Evolutionary conservation across 2,888 invertebrate species (phyloP).

Genomic region (Bellardia pandia): DNA sequence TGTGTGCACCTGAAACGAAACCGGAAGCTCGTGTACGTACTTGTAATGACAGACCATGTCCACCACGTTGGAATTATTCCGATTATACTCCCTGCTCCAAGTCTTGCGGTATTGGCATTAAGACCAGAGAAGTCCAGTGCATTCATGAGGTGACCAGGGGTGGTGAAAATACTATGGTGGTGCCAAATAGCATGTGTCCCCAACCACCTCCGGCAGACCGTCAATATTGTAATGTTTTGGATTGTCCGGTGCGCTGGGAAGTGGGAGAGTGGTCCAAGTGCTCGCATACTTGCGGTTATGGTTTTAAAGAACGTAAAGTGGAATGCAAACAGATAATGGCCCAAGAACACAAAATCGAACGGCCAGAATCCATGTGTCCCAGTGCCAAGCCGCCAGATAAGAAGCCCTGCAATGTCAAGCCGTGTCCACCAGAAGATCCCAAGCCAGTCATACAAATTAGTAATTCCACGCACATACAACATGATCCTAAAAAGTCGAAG

Average conservation of each 20-base stretch:
- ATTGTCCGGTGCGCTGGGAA: constrained; percentile 96
- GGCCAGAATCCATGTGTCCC: constrained; percentile 90
- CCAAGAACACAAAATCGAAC: constrained; percentile 94
- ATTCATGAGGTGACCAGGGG: constrained; percentile 91
- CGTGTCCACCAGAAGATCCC: constrained; percentile 90
- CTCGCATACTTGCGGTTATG: constrained; percentile 95
- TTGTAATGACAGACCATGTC: constrained; percentile 98
- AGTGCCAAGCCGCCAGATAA: constrained; percentile 90
- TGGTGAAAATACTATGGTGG: constrained; percentile 94
- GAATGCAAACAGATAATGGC: constrained; percentile 97
- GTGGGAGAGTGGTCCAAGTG: constrained; percentile 95
- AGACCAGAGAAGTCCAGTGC: constrained; percentile 90
- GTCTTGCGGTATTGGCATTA: constrained; percentile 97
- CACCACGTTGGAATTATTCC: constrained; percentile 96
- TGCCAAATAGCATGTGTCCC: constrained; percentile 96
- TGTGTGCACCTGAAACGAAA: constrained; percentile 93
- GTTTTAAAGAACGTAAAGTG: constrained; percentile 92
- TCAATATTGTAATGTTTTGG: constrained; percentile 95
- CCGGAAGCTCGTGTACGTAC: constrained; percentile 95
- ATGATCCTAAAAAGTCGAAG: constrained; percentile 91
- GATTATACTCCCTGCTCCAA: constrained; percentile 95
- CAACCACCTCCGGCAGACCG: constrained; percentile 95
- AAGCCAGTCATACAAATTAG: constrained; percentile 91
- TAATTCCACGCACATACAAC: constrained; percentile 93
- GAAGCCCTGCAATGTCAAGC: constrained; percentile 93